These are phyloP conservation scores for Eulemur rubriventer DNA, from an alignment of 2,797 vertebrate species.

Conservation along the genomic window DNA sequence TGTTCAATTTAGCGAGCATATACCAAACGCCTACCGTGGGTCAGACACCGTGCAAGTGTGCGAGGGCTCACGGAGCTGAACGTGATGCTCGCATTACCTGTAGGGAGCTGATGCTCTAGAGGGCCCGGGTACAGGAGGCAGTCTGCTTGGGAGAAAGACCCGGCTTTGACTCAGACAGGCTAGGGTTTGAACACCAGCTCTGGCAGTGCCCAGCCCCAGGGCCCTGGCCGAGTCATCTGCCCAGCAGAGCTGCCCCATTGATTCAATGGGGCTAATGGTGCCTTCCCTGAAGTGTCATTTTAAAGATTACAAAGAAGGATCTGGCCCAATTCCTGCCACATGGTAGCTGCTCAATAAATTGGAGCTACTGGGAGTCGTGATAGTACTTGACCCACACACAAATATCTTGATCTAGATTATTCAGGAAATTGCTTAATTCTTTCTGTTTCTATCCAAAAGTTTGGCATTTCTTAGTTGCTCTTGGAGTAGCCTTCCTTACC, in stretches of 20 bases:
- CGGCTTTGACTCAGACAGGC: background rate
- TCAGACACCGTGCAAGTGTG: accelerated
- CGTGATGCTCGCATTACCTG: accelerated
- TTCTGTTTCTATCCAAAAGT: background rate
- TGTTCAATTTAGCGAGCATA: background rate
- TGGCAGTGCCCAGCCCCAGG: background rate
- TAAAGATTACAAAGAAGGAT: background rate
- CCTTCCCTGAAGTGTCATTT: background rate
- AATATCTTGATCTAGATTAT: background rate
- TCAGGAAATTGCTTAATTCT: background rate
- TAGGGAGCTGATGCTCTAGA: background rate
- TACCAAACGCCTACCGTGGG: background rate
- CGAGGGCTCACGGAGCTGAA: background rate
- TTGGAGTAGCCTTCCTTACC: background rate
- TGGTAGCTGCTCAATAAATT: background rate
- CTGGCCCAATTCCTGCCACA: background rate
- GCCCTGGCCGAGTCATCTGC: background rate
- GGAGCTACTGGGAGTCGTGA: background rate
- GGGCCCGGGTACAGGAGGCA: background rate
- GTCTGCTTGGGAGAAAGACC: background rate
- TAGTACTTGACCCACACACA: background rate
- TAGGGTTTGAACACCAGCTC: background rate
- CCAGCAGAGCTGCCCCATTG: background rate
- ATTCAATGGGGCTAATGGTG: background rate
- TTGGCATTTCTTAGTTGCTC: background rate